phyloP scores from a whole-genome alignment of 2,113 vertebrate genomes.

The Lanius ludovicianus region DNA sequence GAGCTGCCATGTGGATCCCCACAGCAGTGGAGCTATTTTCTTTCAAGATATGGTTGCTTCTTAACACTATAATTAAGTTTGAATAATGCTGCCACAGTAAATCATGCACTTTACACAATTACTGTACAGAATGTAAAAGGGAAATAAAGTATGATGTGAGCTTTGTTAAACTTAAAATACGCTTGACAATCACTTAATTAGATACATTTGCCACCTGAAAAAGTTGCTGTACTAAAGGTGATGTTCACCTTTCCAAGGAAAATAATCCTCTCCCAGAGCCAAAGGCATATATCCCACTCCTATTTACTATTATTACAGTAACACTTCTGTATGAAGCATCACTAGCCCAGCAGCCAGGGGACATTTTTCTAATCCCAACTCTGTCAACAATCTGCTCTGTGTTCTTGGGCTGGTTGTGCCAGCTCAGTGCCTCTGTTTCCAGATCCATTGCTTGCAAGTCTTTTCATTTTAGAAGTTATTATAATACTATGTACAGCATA shows the following conservation, averaged over 20 bases:
- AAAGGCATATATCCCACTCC: neutral
- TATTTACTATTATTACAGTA: constrained; percentile 18
- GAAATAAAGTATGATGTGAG: constrained; percentile 59
- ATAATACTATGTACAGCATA: neutral
- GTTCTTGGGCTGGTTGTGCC: neutral
- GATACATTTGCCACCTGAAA: constrained; percentile 27
- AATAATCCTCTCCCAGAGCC: neutral
- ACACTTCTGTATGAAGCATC: neutral
- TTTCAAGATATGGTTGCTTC: constrained; percentile 64
- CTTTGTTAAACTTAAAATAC: constrained; percentile 70
- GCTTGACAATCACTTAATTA: constrained; percentile 69
- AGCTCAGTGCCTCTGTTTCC: constrained; percentile 10
- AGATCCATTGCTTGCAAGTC: neutral
- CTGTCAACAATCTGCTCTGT: neutral
- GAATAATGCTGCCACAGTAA: constrained; percentile 70
- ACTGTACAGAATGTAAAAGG: constrained; percentile 53
- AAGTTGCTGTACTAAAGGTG: constrained; percentile 35
- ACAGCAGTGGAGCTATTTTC: constrained; percentile 58
- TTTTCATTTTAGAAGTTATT: constrained; percentile 14
- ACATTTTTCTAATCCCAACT: neutral
- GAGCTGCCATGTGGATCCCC: constrained; percentile 47
- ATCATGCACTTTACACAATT: constrained; percentile 68
- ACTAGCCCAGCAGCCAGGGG: neutral
- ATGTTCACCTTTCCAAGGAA: constrained; percentile 52
- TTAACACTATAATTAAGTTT: constrained; percentile 72